phyloP scores from a whole-genome alignment of 2,797 vertebrate genomes.

The Aulostomus chinensis region DNA sequence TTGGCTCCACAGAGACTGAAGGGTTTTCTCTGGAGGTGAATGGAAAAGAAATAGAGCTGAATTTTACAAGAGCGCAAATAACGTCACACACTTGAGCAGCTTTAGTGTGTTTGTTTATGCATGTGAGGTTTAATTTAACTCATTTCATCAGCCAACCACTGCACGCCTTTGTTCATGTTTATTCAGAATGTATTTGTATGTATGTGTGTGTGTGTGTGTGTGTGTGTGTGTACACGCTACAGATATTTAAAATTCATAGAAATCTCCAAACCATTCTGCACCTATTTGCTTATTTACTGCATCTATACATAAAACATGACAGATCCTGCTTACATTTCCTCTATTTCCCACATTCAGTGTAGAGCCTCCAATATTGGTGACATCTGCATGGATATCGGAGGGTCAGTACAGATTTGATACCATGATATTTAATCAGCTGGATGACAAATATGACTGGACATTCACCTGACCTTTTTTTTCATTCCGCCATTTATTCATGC shows the following conservation, averaged over 20 bases:
- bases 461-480: background rate
- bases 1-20: conserved; percentile 34
- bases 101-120: conserved; percentile 9
- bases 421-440: conserved; percentile 24
- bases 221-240: conserved; percentile 11
- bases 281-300: conserved; percentile 66
- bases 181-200: conserved; percentile 8
- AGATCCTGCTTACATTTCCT: conserved; percentile 31
- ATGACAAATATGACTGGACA: conserved; percentile 2
- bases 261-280: conserved; percentile 54
- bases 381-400: conserved; percentile 5
- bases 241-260: conserved; percentile 73
- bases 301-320: conserved; percentile 71
- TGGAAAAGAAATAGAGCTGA: conserved; percentile 27
- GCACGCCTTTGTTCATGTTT: background rate
- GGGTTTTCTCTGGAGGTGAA: conserved; percentile 41
- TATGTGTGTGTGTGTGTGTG: conserved; percentile 21
- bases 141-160: no score
- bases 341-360: conserved; percentile 41
- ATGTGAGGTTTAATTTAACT: conserved; percentile 36
- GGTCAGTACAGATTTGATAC: conserved; percentile 16
- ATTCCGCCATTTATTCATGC: no score
- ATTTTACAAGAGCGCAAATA: conserved; percentile 52
- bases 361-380: conserved; percentile 22
- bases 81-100: conserved; percentile 13